These are phyloP conservation scores for Varanus salvator DNA, from an alignment of 2,113 vertebrate species.

Conservation along the genomic window DNA sequence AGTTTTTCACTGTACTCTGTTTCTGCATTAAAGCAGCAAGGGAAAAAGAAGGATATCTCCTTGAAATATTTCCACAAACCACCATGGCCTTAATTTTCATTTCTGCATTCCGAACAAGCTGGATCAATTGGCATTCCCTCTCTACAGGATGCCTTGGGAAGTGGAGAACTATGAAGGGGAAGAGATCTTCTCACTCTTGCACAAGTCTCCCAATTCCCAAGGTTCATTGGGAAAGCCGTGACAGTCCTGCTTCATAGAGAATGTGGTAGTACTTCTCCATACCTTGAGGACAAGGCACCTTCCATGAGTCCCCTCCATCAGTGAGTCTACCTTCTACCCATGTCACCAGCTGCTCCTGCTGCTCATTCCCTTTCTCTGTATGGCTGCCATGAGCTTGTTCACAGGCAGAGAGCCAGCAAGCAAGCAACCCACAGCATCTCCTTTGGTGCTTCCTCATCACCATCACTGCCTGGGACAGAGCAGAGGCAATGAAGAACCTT, in stretches of 20 bases:
- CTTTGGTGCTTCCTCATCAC: too few relatives aligned
- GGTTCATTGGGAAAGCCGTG: neutral
- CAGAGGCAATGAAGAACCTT: too few relatives aligned
- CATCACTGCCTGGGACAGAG: too few relatives aligned
- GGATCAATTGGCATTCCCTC: slow-evolving; percentile 25
- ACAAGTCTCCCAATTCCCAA: neutral
- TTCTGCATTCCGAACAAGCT: slow-evolving; percentile 29
- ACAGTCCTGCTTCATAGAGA: neutral
- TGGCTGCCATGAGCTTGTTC: too few relatives aligned
- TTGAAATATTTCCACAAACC: slow-evolving; percentile 28
- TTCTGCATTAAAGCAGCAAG: slow-evolving; percentile 16
- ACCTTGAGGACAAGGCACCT: neutral
- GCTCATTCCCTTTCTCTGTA: too few relatives aligned
- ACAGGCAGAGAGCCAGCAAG: too few relatives aligned
- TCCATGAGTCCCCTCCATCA: neutral
- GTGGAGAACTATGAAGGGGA: slow-evolving; percentile 24
- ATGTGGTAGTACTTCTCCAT: neutral
- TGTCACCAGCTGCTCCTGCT: too few relatives aligned
- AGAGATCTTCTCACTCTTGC: neutral
- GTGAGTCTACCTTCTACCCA: too few relatives aligned
- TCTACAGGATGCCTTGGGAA: slow-evolving; percentile 22
- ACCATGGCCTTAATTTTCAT: slow-evolving; percentile 8
- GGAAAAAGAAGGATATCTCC: slow-evolving; percentile 20
- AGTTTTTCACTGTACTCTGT: slow-evolving; percentile 50
- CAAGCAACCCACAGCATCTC: too few relatives aligned